Conservation (phyloP, 2,888 invertebrate species). For the Hololepta plana region DNA sequence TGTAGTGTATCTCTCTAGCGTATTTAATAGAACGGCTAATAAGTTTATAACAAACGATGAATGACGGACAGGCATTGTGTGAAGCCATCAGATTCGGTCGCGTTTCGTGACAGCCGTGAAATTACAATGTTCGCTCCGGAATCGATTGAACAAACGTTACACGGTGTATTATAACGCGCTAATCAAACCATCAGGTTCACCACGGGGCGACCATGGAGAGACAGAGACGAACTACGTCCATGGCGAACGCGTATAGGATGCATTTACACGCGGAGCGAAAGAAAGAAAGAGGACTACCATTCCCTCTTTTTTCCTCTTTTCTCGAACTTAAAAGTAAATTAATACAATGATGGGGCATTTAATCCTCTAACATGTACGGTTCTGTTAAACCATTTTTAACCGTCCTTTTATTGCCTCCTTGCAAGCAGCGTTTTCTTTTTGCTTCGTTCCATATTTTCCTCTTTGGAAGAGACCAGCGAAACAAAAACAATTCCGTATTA, state of each 20-base stretch:
- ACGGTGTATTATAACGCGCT: slow-evolving; percentile 21
- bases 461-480: no score
- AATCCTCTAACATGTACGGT: no score
- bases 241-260: not conserved
- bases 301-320: no score
- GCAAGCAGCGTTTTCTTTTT: not conserved
- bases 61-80: slow-evolving; percentile 22
- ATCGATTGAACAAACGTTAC: slow-evolving; percentile 27
- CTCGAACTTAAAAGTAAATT: no score
- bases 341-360: slow-evolving; percentile 24
- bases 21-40: slow-evolving; percentile 20
- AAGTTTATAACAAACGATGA: slow-evolving; percentile 21
- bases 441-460: no score
- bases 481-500: no score
- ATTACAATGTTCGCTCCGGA: slow-evolving; percentile 28
- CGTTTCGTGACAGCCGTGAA: slow-evolving; percentile 28
- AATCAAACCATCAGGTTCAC: slow-evolving; percentile 16
- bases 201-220: slow-evolving; percentile 12
- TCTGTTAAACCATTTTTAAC: no score
- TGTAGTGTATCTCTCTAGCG: no score
- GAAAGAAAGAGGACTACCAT: no score
- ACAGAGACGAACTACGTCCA: not conserved
- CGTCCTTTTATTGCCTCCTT: slow-evolving; percentile 1
- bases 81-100: slow-evolving; percentile 22
- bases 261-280: slow-evolving; percentile 1